Percentiles rank a stretch among this genome's conserved stretches.
phyloP scores from a whole-genome alignment of 2,888 invertebrate genomes.

The Andrena dorsata region DNA sequence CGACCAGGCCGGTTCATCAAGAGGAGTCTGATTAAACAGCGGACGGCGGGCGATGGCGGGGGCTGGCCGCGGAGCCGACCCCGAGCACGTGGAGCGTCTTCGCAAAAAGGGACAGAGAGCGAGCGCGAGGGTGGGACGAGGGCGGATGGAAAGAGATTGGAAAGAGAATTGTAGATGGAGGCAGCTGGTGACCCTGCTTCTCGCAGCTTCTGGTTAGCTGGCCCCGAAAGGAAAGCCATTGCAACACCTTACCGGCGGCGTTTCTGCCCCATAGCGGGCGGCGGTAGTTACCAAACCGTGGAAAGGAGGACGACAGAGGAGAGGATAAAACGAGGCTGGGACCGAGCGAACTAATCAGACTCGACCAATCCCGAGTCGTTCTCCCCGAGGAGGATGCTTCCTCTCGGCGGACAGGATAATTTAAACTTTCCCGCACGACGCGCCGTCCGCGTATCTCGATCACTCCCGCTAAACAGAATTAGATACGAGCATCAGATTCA shows the following conservation, averaged over 20 bases:
- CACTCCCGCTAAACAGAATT: conserved; percentile 74
- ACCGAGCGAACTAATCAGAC: conserved; percentile 83
- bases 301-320: conserved; percentile 54
- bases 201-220: conserved; percentile 62
- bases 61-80: neutral
- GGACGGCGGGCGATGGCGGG: conserved; percentile 27
- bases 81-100: neutral
- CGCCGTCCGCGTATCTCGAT: conserved; percentile 68
- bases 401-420: conserved; percentile 80
- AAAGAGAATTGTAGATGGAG: conserved; percentile 36
- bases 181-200: conserved; percentile 26
- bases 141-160: conserved; percentile 24
- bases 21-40: conserved; percentile 67
- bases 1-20: conserved; percentile 48
- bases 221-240: conserved; percentile 52
- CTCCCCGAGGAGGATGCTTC: conserved; percentile 68
- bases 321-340: conserved; percentile 73
- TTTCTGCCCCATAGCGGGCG: conserved; percentile 56
- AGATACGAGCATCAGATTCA: conserved; percentile 72
- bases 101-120: conserved; percentile 16
- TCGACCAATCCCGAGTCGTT: conserved; percentile 79
- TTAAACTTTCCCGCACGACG: conserved; percentile 78
- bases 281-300: conserved; percentile 69
- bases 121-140: neutral
- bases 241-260: conserved; percentile 61